Percentiles rank a stretch among this genome's conserved stretches.
Conservation (phyloP, 2,113 vertebrate genomes). For the Corydoras maculifer region DNA sequence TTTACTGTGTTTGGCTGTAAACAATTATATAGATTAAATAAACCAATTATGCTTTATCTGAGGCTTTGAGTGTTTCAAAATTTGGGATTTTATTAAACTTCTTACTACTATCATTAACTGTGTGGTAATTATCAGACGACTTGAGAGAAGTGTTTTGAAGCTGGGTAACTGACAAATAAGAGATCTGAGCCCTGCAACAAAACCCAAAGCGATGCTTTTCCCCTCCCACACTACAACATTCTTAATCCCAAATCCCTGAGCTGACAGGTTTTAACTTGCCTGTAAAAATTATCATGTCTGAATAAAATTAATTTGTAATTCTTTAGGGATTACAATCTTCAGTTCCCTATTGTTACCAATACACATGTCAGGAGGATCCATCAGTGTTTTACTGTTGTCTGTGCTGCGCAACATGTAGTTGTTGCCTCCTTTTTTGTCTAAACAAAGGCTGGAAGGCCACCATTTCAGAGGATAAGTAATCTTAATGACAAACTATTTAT, state of each 20-base stretch:
- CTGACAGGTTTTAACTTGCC: conserved; percentile 33
- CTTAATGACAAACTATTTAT: too few relatives aligned
- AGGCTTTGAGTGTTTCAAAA: too few relatives aligned
- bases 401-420: too few relatives aligned
- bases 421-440: too few relatives aligned
- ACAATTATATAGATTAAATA: too few relatives aligned
- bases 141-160: neutral
- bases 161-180: neutral
- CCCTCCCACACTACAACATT: conserved; percentile 9
- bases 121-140: neutral
- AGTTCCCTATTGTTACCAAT: neutral
- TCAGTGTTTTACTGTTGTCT: neutral
- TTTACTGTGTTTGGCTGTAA: too few relatives aligned
- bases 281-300: conserved; percentile 21
- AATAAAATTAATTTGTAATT: conserved; percentile 35
- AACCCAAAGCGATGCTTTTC: neutral
- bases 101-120: too few relatives aligned
- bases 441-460: too few relatives aligned
- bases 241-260: conserved; percentile 34
- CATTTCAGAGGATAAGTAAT: too few relatives aligned
- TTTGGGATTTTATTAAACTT: too few relatives aligned
- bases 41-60: too few relatives aligned
- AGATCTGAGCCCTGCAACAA: neutral
- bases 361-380: conserved; percentile 1
- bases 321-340: conserved; percentile 27